phyloP scores from a whole-genome alignment of 2,888 invertebrate species.

The Lycocerus yunnanus region DNA sequence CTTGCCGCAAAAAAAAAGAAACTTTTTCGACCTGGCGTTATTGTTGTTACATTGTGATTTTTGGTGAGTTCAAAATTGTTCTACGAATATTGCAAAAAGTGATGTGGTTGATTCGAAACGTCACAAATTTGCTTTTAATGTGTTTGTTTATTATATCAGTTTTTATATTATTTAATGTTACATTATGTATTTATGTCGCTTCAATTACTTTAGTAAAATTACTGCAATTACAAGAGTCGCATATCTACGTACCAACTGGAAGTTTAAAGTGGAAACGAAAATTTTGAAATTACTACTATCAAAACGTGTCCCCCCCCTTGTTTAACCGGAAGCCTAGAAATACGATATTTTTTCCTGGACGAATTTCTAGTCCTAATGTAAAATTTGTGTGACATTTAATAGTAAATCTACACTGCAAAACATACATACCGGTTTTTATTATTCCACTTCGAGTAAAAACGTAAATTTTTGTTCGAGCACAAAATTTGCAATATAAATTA shows the following conservation, averaged over 20 bases:
- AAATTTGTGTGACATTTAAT: not conserved
- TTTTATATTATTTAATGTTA: not conserved
- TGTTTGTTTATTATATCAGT: not conserved
- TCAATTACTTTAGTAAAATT: not conserved
- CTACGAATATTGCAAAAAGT: not conserved
- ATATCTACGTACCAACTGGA: too few species aligned
- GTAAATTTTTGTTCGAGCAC: not conserved
- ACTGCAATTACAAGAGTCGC: not conserved
- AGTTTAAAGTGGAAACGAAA: not conserved
- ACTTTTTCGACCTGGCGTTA: slow-evolving; percentile 22
- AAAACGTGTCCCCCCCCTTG: not conserved
- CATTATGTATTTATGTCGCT: not conserved
- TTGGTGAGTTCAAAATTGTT: slow-evolving; percentile 7
- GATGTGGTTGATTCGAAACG: not conserved
- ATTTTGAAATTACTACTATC: not conserved
- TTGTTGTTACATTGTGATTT: slow-evolving; percentile 6
- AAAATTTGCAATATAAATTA: not conserved
- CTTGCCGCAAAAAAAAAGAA: not conserved
- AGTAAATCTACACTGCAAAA: not conserved
- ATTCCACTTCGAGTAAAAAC: not conserved
- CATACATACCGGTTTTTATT: not conserved
- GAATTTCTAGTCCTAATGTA: slow-evolving; percentile 7
- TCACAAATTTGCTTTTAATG: not conserved
- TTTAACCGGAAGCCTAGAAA: not conserved
- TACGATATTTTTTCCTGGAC: slow-evolving; percentile 8